A percentile compares a stretch with the other conserved stretches of the same genome.
Conservation (phyloP, 2,888 invertebrate species). For the Acheta domesticus region DNA sequence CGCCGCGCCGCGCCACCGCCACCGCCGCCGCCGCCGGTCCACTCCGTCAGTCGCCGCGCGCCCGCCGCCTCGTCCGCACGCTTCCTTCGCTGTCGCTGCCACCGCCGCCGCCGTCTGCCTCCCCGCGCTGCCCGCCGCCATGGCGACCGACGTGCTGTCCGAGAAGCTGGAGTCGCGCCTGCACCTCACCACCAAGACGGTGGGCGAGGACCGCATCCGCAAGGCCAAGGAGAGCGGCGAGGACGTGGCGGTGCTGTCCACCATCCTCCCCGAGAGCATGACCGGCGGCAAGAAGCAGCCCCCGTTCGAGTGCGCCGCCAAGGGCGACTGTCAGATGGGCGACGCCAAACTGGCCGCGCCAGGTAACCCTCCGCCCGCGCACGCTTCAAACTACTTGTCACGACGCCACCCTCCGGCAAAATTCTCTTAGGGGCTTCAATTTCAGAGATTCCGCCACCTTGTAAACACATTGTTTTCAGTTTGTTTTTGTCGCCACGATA, state of each 20-base stretch:
- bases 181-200: slow-evolving; percentile 71
- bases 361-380: slow-evolving; percentile 56
- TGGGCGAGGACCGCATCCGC: slow-evolving; percentile 77
- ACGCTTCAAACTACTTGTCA: neutral
- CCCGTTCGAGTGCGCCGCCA: slow-evolving; percentile 70
- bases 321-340: slow-evolving; percentile 70
- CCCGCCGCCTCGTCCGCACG: neutral
- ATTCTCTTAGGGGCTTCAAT: too few species aligned
- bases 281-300: slow-evolving; percentile 56
- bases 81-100: neutral
- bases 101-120: too few species aligned
- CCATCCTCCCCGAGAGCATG: slow-evolving; percentile 70
- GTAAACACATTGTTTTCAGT: too few species aligned
- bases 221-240: slow-evolving; percentile 79
- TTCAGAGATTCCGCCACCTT: too few species aligned
- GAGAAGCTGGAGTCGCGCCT: slow-evolving; percentile 67
- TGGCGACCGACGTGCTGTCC: slow-evolving; percentile 75
- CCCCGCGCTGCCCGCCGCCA: slow-evolving; percentile 41
- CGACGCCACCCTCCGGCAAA: neutral
- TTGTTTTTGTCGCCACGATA: too few species aligned
- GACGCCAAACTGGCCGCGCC: slow-evolving; percentile 73
- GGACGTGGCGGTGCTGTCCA: slow-evolving; percentile 81
- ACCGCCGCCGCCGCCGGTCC: neutral
- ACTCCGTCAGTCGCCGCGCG: neutral
- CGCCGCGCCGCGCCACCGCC: neutral